Conservation (phyloP, 2,888 invertebrate genomes). For the Athalia circularis region DNA sequence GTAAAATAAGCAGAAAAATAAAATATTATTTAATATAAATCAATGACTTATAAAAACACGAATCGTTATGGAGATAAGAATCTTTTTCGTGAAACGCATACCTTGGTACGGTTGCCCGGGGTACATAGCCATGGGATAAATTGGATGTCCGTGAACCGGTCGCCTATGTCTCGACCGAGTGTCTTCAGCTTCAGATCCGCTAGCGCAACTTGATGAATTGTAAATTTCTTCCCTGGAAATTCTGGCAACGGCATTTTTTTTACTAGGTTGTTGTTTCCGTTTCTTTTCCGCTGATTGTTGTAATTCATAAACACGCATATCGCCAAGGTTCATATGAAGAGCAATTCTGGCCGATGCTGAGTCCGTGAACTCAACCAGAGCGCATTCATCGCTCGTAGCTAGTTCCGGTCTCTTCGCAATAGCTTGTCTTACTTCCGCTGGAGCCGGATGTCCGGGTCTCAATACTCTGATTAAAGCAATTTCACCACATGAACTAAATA, state of each 20-base stretch:
- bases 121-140: conserved; percentile 62
- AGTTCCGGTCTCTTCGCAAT: conserved; percentile 93
- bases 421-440: conserved; percentile 90
- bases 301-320: conserved; percentile 85
- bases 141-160: conserved; percentile 75
- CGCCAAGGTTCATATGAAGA: conserved; percentile 78
- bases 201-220: conserved; percentile 75
- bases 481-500: conserved; percentile 92
- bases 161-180: conserved; percentile 71
- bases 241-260: conserved; percentile 79
- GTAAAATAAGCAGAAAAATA: no score
- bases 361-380: conserved; percentile 92
- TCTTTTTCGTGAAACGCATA: conserved; percentile 41
- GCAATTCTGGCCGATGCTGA: conserved; percentile 91
- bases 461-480: conserved; percentile 92
- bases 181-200: conserved; percentile 77
- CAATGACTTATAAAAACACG: no score
- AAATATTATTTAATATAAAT: no score
- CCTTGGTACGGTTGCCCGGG: conserved; percentile 65
- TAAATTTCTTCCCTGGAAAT: conserved; percentile 69
- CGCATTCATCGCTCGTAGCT: conserved; percentile 87
- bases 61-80: background rate
- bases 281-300: conserved; percentile 82
- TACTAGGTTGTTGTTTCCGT: conserved; percentile 83
- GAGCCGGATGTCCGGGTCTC: conserved; percentile 91